Base-by-base conservation (phyloP, 2,797 vertebrate genomes). In the Salarias fasciatus region DNA sequence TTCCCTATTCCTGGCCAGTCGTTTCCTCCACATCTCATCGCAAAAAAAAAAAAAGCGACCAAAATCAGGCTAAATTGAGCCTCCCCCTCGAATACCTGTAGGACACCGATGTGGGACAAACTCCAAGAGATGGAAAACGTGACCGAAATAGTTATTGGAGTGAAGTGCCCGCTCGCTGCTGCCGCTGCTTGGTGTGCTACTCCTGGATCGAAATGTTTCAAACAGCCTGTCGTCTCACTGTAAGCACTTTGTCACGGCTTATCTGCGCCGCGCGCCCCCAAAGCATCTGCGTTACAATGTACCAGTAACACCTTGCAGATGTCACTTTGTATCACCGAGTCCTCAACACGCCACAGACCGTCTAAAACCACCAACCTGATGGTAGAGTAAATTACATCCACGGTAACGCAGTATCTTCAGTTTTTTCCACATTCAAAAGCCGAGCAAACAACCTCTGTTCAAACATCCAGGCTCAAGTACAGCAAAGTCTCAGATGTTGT, bases 401-500 rank as follows among this genome's bases (percentile, higher is more conserved):
- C 18, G n/a, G n/a, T n/a, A n/a, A n/a, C n/a, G n/a, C n/a, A 24
- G 18, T 24, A 24, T 24, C 18, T 24, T 24, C 18, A 24, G 18
- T 24, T 24, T 24, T 24, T 24, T 24, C 18, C 18, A 24, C 18
- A 24, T 24, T 24, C n/a, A 24, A 24, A 3, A 24, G 8, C 13
- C 6, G 14, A 37, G 48, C 18, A 30, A 13, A 56, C 51, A 14
- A 48, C 5, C 35, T 45, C 36, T 52, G 56, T 60, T 40, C 8
- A 69, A 77, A 77, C 56, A 66, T 76, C 60, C 79, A 80, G 55
- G 9, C 61, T 58, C 63, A 66, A 75, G 61, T 63, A 55, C 77
- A 72, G 38, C 53, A 50, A 78, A 80, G 72, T 85, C 69, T 86
- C 65, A 64, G 62, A 80, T 86, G 50, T 80, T 45, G 68, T 64